Conservation (phyloP, 2,888 invertebrate species). For the Phaonia tiefii region DNA sequence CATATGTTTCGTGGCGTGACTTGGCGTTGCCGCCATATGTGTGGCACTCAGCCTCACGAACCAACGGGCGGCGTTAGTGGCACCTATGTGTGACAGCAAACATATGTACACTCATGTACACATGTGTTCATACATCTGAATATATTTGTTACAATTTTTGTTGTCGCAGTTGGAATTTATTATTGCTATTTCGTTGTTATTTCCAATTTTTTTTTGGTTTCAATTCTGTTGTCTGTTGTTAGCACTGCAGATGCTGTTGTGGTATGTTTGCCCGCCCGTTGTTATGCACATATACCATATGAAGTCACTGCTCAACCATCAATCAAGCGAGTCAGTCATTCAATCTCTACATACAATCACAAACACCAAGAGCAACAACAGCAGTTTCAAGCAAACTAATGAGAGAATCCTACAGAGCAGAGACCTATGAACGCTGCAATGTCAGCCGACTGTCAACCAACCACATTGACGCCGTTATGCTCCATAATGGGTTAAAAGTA, state of each 20-base stretch:
- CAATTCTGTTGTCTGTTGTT: slow-evolving; percentile 2
- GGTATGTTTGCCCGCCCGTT: slow-evolving; percentile 41
- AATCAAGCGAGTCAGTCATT: slow-evolving; percentile 28
- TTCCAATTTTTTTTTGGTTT: not conserved
- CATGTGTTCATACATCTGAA: no score
- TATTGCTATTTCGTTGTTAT: not conserved
- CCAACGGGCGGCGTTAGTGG: no score
- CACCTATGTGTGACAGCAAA: no score
- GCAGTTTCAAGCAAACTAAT: not conserved
- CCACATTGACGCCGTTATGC: not conserved
- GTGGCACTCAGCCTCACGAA: no score
- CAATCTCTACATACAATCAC: no score
- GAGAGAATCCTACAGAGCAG: not conserved
- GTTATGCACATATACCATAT: no score
- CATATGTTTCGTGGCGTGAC: no score
- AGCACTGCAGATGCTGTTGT: slow-evolving; percentile 48
- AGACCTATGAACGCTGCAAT: not conserved
- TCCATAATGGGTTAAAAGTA: slow-evolving; percentile 44
- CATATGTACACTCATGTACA: no score
- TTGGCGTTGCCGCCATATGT: no score
- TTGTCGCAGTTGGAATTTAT: slow-evolving; percentile 5
- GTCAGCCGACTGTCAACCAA: not conserved
- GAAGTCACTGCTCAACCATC: slow-evolving; percentile 60
- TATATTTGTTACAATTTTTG: slow-evolving; percentile 20
- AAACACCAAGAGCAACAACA: slow-evolving; percentile 34